Base-by-base conservation (phyloP, 2,888 invertebrate genomes). In the Caenorhabditis plicata region DNA sequence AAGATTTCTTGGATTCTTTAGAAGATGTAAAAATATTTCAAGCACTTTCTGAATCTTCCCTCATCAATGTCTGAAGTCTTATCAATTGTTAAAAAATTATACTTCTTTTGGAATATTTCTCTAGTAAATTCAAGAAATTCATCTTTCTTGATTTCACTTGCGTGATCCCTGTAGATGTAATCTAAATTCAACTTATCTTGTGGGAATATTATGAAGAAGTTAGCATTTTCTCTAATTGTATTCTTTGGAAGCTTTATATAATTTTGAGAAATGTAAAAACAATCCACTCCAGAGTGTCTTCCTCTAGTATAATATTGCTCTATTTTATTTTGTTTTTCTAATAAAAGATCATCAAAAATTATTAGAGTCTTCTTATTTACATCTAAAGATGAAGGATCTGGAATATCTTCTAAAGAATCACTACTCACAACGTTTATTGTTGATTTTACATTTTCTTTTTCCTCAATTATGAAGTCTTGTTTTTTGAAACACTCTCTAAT, bases 261-360 rank as follows among this genome's bases (percentile, higher is more conserved):
- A 68, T 67, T 67, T 32, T 67, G 64, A 25, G 45, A 43, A 48
- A 67, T 67, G 50, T 67, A 67, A 36, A 67, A 68, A 53, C 67
- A 67, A 50, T 68, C 67, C 17, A 68, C 38, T 11, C 26, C 35
- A 44, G 42, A 45, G 43, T 67, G 67, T 23, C 67, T 57, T 40
- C 64, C 68, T 35, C 65, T 22, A 22, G 68, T 67, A 50, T 67
- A 67, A 64, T 68, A 67, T 53, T 56, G 58, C 61, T 68, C 57
- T 69, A 68, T 61, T 69, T 68, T 66, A 64, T 61, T 66, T 66
- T 66, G 65, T 29, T 65, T 65, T 41, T 65, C 66, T 22, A 62
- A 42, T 36, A 66, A 36, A 29, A 67, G 51, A 48, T 65, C 65
- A 65, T 65, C 65, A 53, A 65, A 67, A 49, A 67, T 67, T 35